phyloP scores from a whole-genome alignment of 2,888 invertebrate genomes.

The Drosophila seclusa region DNA sequence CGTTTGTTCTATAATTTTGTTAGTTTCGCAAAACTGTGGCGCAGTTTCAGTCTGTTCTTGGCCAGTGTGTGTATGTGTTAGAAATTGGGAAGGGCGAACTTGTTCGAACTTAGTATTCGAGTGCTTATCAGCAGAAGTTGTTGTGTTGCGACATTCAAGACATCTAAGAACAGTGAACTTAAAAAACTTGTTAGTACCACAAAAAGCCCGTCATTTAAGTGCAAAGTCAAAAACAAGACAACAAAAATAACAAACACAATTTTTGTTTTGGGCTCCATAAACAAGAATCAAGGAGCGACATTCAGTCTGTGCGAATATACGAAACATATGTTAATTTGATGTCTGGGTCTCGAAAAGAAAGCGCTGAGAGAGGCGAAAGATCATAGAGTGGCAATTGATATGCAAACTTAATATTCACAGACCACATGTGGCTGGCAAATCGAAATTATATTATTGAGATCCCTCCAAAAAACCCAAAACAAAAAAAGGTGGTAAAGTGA shows the following conservation, averaged over 20 bases:
- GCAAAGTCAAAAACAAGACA: background rate
- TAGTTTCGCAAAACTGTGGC: constrained; percentile 65
- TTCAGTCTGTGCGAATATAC: constrained; percentile 15
- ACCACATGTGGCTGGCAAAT: constrained; percentile 7
- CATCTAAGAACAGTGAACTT: constrained; percentile 1
- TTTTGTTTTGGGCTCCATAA: background rate
- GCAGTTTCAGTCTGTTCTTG: constrained; percentile 67
- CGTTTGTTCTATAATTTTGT: constrained; percentile 52
- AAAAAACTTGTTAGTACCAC: background rate
- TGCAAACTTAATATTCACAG: constrained; percentile 14
- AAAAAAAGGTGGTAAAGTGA: constrained; percentile 18
- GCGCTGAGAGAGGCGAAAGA: constrained; percentile 3
- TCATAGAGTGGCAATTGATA: background rate
- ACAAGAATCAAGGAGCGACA: background rate
- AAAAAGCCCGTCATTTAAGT: background rate
- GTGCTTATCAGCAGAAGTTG: constrained; percentile 39
- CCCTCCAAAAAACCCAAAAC: constrained; percentile 13
- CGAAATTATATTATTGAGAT: constrained; percentile 9
- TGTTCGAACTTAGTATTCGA: constrained; percentile 1
- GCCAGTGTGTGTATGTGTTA: constrained; percentile 35
- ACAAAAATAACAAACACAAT: background rate
- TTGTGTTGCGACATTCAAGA: background rate
- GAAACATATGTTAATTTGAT: constrained; percentile 41
- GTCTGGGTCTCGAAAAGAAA: constrained; percentile 18
- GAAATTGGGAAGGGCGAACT: constrained; percentile 26